These are phyloP conservation scores for Dendrocincla fuliginosa DNA, from an alignment of 2,797 vertebrate genomes.

Conservation along the genomic window DNA sequence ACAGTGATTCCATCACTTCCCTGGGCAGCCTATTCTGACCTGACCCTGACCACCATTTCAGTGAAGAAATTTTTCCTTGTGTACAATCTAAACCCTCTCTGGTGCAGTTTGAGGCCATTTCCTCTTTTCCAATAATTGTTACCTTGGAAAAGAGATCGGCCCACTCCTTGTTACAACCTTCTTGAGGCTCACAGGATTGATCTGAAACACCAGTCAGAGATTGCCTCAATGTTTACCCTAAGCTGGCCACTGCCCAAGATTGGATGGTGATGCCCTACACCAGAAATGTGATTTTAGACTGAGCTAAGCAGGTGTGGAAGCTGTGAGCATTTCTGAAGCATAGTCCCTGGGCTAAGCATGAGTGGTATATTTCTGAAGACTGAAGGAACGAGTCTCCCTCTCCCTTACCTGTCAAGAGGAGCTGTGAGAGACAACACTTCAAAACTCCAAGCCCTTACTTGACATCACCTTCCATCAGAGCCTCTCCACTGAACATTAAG, in stretches of 20 bases:
- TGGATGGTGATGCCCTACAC: neutral
- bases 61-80: neutral
- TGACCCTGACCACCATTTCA: neutral
- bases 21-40: neutral
- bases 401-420: neutral
- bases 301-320: neutral
- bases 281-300: neutral
- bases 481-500: neutral
- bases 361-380: neutral
- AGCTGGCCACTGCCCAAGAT: neutral
- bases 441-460: neutral
- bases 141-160: rapidly evolving
- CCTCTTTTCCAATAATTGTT: neutral
- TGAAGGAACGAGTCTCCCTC: neutral
- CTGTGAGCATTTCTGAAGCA: neutral
- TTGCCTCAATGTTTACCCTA: neutral
- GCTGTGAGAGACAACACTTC: neutral
- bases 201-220: neutral
- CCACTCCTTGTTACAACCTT: rapidly evolving
- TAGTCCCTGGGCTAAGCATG: rapidly evolving
- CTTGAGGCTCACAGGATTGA: neutral
- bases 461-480: neutral
- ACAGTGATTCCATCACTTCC: neutral
- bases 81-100: neutral
- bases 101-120: neutral